Evolutionary conservation across 2,113 vertebrate genomes (phyloP).

Genomic region (Nyctibius bracteatus): DNA sequence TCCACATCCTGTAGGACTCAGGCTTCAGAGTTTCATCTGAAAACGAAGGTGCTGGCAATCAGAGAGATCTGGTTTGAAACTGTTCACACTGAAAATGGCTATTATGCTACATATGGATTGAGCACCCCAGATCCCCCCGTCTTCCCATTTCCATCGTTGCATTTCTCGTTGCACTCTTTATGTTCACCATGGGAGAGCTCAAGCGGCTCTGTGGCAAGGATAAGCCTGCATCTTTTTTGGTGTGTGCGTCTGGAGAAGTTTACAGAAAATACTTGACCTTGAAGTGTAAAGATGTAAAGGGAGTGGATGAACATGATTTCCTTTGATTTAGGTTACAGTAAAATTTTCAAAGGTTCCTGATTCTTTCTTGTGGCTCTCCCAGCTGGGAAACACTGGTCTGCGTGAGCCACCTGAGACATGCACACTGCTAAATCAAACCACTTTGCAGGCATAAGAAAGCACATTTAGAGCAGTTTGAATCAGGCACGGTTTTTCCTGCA

Average conservation of each 20-base stretch:
- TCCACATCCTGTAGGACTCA: not conserved
- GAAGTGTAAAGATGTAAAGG: not conserved
- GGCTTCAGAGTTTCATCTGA: not conserved
- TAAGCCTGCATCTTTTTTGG: not conserved
- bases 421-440: not conserved
- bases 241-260: not conserved
- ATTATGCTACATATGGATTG: not conserved
- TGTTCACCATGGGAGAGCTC: not conserved
- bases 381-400: not conserved
- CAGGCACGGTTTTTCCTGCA: not conserved
- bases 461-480: not conserved
- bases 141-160: not conserved
- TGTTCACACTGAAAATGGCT: not conserved
- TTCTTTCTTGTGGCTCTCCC: not conserved
- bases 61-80: not conserved
- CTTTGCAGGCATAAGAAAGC: not conserved
- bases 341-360: conserved; percentile 11
- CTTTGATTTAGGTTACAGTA: conserved; percentile 29
- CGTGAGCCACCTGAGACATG: not conserved
- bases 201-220: not conserved
- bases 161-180: not conserved
- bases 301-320: not conserved
- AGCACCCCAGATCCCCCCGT: not conserved
- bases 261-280: conserved; percentile 22
- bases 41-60: not conserved